phyloP scores from a whole-genome alignment of 2,888 invertebrate genomes.

The Cantharis rustica region DNA sequence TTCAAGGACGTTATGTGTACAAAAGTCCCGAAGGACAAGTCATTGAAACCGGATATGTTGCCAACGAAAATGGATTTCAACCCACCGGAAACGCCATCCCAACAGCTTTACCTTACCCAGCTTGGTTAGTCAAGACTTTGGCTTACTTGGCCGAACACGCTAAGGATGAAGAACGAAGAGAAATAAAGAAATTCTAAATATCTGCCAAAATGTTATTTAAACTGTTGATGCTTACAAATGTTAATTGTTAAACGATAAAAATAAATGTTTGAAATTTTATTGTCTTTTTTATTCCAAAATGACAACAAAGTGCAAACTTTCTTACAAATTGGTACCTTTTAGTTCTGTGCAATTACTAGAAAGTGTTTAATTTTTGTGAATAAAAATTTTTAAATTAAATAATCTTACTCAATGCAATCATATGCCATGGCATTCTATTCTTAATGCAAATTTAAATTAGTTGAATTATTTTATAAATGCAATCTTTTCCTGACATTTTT shows the following conservation, averaged over 20 bases:
- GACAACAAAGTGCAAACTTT: neutral
- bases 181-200: neutral
- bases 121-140: constrained; percentile 70
- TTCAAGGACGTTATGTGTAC: constrained; percentile 61
- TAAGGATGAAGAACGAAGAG: neutral
- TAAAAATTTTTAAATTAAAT: neutral
- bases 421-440: too few species aligned
- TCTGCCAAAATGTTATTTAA: neutral
- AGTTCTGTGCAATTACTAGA: neutral
- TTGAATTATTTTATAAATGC: neutral
- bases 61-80: constrained; percentile 73
- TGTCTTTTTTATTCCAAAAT: neutral
- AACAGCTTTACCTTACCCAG: constrained; percentile 70
- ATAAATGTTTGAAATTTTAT: neutral
- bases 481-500: neutral
- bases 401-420: neutral
- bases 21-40: constrained; percentile 68
- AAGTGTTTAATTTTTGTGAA: neutral
- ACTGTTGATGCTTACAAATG: neutral
- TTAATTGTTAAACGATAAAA: neutral
- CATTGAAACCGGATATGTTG: constrained; percentile 63
- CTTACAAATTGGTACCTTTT: neutral
- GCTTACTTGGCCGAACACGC: constrained; percentile 69
- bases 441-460: too few species aligned
- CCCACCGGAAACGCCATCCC: constrained; percentile 58